phyloP scores from a whole-genome alignment of 2,888 invertebrate species.

The Elmis aenea region DNA sequence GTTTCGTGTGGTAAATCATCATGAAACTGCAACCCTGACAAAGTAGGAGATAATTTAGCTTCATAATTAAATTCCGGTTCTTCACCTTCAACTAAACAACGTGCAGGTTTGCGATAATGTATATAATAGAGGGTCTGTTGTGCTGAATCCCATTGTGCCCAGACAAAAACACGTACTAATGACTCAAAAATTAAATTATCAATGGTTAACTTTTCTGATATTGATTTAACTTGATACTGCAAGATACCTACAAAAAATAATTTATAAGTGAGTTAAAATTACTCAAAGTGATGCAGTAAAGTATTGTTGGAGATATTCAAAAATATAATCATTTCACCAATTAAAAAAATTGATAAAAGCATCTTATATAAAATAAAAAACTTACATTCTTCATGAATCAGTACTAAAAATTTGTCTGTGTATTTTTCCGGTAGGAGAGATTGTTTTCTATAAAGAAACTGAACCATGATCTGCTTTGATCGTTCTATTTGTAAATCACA shows the following conservation, averaged over 20 bases:
- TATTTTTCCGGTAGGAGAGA: constrained; percentile 39
- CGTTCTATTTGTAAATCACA: constrained; percentile 52
- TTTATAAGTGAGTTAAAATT: constrained; percentile 12
- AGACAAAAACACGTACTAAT: constrained; percentile 67
- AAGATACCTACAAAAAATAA: constrained; percentile 40
- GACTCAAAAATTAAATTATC: constrained; percentile 43
- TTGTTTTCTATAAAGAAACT: constrained; percentile 65
- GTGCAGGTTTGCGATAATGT: constrained; percentile 66
- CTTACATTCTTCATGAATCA: constrained; percentile 77
- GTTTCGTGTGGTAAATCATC: constrained; percentile 83
- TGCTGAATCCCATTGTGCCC: constrained; percentile 82
- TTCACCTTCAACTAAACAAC: constrained; percentile 61
- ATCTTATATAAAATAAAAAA: too few species aligned
- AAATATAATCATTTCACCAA: too few species aligned
- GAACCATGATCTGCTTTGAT: constrained; percentile 70
- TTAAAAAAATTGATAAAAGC: too few species aligned
- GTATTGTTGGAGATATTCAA: too few species aligned
- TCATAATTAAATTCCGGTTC: constrained; percentile 55
- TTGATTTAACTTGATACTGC: constrained; percentile 40
- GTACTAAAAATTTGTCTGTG: constrained; percentile 64
- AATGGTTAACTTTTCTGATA: constrained; percentile 19
- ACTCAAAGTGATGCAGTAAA: too few species aligned
- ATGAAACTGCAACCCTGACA: constrained; percentile 82
- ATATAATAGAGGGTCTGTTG: constrained; percentile 80
- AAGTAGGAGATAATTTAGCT: constrained; percentile 62